phyloP scores from a whole-genome alignment of 2,113 vertebrate species.

The Neopipo cinnamomea region DNA sequence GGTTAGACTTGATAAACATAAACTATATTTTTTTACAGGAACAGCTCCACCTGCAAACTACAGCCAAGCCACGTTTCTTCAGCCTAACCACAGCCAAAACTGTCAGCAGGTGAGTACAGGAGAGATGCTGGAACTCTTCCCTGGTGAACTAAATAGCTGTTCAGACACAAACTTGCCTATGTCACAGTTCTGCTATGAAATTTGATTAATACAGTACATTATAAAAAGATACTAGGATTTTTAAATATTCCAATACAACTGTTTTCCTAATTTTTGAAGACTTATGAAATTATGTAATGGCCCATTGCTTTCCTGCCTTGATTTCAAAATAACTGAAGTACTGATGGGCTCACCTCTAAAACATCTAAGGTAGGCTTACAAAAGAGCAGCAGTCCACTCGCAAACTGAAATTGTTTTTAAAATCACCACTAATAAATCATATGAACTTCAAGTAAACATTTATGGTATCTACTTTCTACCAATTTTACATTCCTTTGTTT shows the following conservation, averaged over 20 bases:
- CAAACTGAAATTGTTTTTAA: background rate
- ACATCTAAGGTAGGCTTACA: background rate
- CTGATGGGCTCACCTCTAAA: background rate
- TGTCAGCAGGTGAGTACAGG: background rate
- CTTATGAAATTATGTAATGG: background rate
- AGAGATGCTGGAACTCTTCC: background rate
- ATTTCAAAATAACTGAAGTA: background rate
- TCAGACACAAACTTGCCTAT: background rate
- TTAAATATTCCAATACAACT: background rate
- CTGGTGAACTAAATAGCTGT: background rate
- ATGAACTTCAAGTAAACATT: background rate
- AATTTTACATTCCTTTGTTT: background rate
- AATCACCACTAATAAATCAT: background rate
- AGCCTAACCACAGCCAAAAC: background rate
- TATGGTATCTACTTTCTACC: background rate
- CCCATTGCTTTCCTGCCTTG: background rate
- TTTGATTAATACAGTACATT: background rate
- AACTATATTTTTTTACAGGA: background rate
- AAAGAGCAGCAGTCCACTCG: background rate
- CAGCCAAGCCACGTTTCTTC: background rate
- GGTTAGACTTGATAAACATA: background rate
- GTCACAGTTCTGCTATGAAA: background rate
- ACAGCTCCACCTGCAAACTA: background rate
- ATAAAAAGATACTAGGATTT: background rate
- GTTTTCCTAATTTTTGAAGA: background rate